Conservation (phyloP, 2,888 invertebrate genomes). For the Mythimna pallens region DNA sequence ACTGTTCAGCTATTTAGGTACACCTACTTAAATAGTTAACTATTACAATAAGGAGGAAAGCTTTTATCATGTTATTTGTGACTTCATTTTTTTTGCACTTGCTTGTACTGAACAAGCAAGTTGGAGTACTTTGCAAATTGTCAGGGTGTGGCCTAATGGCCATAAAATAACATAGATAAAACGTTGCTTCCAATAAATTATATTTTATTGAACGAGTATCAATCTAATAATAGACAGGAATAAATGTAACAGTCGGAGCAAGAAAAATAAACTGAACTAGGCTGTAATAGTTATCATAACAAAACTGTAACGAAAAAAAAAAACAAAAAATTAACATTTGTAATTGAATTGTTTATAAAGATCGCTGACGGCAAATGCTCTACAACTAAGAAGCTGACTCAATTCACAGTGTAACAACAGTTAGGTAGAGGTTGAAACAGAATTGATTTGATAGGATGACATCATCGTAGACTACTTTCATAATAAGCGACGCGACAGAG, state of each 20-base stretch:
- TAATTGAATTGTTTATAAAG: constrained; percentile 1
- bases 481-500: constrained; percentile 37
- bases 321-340: neutral
- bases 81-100: constrained; percentile 22
- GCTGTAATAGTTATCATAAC: neutral
- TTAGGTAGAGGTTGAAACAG: constrained; percentile 64
- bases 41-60: neutral
- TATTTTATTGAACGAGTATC: constrained; percentile 18
- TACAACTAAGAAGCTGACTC: neutral
- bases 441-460: constrained; percentile 73
- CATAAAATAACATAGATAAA: neutral
- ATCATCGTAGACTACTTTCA: constrained; percentile 64
- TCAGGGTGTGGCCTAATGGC: constrained; percentile 28
- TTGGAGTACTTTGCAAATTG: neutral
- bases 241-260: neutral
- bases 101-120: neutral
- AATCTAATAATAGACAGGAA: constrained; percentile 9
- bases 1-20: neutral
- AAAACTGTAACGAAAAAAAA: neutral
- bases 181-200: constrained; percentile 16
- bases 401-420: constrained; percentile 35
- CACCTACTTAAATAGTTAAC: neutral
- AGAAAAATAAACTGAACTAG: neutral
- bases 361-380: neutral
- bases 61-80: neutral